Conservation (phyloP, 2,113 vertebrate species). For the Carlito syrichta region DNA sequence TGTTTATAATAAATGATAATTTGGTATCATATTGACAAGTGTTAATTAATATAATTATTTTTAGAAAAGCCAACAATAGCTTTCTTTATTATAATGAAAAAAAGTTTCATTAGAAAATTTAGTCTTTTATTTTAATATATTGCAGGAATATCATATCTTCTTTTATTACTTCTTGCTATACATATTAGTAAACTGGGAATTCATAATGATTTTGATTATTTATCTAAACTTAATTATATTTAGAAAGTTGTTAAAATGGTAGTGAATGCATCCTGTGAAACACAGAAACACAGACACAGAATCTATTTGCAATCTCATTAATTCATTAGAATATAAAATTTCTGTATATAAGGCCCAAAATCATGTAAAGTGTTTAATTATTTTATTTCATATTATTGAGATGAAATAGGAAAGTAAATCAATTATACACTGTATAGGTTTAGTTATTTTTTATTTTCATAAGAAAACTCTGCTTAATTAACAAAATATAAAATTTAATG, state of each 20-base stretch:
- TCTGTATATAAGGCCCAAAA: neutral
- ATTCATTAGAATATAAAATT: neutral
- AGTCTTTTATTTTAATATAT: neutral
- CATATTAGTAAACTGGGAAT: neutral
- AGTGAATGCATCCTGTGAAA: neutral
- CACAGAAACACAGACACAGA: neutral
- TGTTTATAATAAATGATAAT: neutral
- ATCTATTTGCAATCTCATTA: neutral
- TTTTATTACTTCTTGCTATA: neutral
- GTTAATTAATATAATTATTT: neutral
- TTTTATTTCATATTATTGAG: neutral
- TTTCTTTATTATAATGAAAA: neutral
- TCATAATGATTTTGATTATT: neutral
- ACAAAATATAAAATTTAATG: neutral
- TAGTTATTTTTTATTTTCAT: neutral
- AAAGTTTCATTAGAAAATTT: neutral
- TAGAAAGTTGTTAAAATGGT: neutral
- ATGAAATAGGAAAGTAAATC: neutral
- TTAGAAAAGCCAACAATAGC: neutral
- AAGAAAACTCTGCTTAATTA: neutral
- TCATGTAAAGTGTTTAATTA: neutral
- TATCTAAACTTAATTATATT: neutral
- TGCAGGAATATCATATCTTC: neutral
- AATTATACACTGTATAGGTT: neutral
- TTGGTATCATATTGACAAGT: neutral